Percentiles rank a stretch among this genome's conserved stretches.
phyloP scores from a whole-genome alignment of 2,888 invertebrate genomes.

The Drosophila ustulata region DNA sequence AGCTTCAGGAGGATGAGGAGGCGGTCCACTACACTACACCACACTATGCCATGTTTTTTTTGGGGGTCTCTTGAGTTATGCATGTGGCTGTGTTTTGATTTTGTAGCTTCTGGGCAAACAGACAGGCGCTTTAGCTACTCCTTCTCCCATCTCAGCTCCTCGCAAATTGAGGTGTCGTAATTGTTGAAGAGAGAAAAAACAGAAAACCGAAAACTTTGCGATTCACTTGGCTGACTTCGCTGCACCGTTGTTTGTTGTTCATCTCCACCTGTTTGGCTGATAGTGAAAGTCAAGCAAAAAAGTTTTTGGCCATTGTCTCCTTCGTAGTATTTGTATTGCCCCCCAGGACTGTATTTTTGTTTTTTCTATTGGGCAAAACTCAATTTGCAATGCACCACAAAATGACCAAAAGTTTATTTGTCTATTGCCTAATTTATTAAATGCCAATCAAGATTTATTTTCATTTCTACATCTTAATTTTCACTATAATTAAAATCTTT shows the following conservation, averaged over 20 bases:
- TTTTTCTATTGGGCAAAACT: slow-evolving; percentile 31
- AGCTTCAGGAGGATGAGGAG: slow-evolving; percentile 41
- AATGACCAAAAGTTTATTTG: slow-evolving; percentile 19
- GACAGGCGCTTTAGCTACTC: slow-evolving; percentile 7
- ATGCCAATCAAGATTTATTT: neutral
- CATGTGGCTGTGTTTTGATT: slow-evolving; percentile 60
- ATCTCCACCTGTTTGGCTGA: slow-evolving; percentile 52
- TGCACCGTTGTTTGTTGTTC: slow-evolving; percentile 40
- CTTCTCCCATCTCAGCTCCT: neutral
- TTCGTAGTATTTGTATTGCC: slow-evolving; percentile 14
- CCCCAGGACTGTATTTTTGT: slow-evolving; percentile 7
- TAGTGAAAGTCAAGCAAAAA: slow-evolving; percentile 72
- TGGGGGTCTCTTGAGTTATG: slow-evolving; percentile 26
- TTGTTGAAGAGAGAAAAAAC: slow-evolving; percentile 56
- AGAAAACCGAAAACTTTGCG: slow-evolving; percentile 23
- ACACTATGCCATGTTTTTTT: slow-evolving; percentile 16
- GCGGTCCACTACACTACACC: slow-evolving; percentile 14
- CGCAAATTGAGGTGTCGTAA: slow-evolving; percentile 78
- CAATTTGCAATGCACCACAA: slow-evolving; percentile 68
- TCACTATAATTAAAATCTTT: neutral
- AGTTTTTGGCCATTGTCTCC: slow-evolving; percentile 54
- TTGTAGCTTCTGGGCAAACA: slow-evolving; percentile 76
- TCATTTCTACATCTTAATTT: neutral
- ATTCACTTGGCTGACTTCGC: slow-evolving; percentile 38
- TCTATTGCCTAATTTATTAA: neutral